Evolutionary conservation across 2,113 vertebrate species (phyloP).

Genomic region (Mesoclemmys tuberculata): DNA sequence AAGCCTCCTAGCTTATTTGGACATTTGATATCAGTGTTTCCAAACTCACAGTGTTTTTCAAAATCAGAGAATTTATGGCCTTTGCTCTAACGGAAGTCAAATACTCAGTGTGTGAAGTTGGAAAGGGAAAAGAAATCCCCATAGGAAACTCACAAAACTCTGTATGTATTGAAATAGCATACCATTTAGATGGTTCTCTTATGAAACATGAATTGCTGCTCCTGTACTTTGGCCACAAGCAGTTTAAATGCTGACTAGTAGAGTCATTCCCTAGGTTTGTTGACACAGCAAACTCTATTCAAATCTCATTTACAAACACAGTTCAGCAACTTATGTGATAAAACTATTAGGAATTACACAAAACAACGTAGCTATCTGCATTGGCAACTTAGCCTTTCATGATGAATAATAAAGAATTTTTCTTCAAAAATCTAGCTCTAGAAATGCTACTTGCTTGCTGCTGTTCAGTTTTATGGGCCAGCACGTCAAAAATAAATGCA

Average conservation of each 20-base stretch:
- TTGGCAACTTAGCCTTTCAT: not conserved
- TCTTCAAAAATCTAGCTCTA: not conserved
- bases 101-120: not conserved
- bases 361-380: not conserved
- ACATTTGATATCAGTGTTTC: not conserved
- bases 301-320: slow-evolving; percentile 38
- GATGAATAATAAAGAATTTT: not conserved
- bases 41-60: not conserved
- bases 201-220: accelerated
- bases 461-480: slow-evolving; percentile 35
- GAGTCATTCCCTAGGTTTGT: not conserved
- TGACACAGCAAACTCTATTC: slow-evolving; percentile 39
- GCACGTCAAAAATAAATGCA: not conserved
- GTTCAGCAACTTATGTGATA: slow-evolving; percentile 24
- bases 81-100: not conserved
- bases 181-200: accelerated
- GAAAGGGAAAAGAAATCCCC: not conserved
- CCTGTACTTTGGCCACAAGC: not conserved
- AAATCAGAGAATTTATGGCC: not conserved
- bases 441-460: slow-evolving; percentile 32
- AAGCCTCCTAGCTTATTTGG: not conserved
- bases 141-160: not conserved
- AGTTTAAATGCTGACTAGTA: not conserved
- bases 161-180: accelerated
- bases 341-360: not conserved